Conservation (phyloP, 2,888 invertebrate genomes). For the Apeira syringaria region DNA sequence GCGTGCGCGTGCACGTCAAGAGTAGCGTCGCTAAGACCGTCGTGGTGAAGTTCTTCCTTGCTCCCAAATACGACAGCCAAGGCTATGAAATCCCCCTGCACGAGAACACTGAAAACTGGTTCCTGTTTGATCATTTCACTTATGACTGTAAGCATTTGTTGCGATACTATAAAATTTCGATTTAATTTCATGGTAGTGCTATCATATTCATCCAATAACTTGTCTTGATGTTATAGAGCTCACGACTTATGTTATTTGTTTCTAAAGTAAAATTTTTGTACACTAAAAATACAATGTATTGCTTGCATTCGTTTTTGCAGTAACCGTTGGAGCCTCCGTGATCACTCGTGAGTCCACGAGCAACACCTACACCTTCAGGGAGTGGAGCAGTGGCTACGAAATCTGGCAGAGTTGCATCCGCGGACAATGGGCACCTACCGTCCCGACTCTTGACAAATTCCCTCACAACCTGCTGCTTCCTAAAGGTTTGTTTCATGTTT, state of each 20-base stretch:
- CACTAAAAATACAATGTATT: no score
- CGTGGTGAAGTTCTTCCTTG: slow-evolving; percentile 86
- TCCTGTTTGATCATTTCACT: slow-evolving; percentile 41
- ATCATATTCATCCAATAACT: no score
- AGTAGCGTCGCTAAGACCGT: slow-evolving; percentile 79
- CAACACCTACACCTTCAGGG: slow-evolving; percentile 80
- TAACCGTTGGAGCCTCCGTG: slow-evolving; percentile 71
- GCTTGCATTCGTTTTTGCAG: no score
- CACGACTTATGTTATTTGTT: no score
- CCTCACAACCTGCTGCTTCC: slow-evolving; percentile 86
- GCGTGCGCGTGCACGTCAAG: slow-evolving; percentile 83
- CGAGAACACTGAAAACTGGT: slow-evolving; percentile 81
- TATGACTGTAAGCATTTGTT: slow-evolving; percentile 70
- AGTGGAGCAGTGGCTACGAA: slow-evolving; percentile 70
- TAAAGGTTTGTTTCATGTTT: slow-evolving; percentile 83
- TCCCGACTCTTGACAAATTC: slow-evolving; percentile 81
- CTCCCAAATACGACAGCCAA: slow-evolving; percentile 86
- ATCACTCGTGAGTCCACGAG: slow-evolving; percentile 83
- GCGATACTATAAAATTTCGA: no score
- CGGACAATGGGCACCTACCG: slow-evolving; percentile 70
- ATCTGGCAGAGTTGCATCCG: slow-evolving; percentile 73
- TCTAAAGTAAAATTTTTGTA: no score
- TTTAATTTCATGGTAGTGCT: no score
- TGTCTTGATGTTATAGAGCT: no score
- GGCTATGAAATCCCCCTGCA: slow-evolving; percentile 78